A percentile compares a stretch with the other conserved stretches of the same genome.
Conservation (phyloP, 2,888 invertebrate genomes). For the Macrostomum cliftonense region DNA sequence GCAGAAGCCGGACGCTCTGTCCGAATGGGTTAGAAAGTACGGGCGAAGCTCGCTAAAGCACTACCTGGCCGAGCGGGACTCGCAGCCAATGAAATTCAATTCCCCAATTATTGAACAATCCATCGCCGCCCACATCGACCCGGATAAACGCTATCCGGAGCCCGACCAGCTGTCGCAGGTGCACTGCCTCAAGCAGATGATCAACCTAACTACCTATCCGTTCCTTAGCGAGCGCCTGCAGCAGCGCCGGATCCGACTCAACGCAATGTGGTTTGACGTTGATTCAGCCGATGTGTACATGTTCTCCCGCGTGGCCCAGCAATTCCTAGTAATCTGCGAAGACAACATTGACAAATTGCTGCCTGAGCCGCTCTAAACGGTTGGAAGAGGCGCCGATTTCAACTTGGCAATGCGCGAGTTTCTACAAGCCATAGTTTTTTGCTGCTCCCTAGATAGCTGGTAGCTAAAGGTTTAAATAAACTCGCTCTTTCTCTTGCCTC, state of each 20-base stretch:
- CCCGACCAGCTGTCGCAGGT: constrained; percentile 42
- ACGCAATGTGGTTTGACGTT: constrained; percentile 87
- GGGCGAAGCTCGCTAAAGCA: constrained; percentile 39
- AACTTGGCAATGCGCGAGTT: no score
- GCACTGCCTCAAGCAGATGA: constrained; percentile 71
- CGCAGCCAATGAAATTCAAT: constrained; percentile 59
- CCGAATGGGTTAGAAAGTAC: constrained; percentile 77
- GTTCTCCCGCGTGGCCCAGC: constrained; percentile 67
- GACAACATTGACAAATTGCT: constrained; percentile 30
- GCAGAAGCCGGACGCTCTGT: constrained; percentile 62
- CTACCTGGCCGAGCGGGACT: constrained; percentile 38
- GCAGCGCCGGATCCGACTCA: constrained; percentile 62
- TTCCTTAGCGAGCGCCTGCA: constrained; percentile 64
- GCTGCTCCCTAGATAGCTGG: no score
- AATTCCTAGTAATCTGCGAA: constrained; percentile 69
- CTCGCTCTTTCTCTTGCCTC: no score
- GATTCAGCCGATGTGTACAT: constrained; percentile 86
- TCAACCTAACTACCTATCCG: constrained; percentile 76
- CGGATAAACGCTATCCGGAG: constrained; percentile 45
- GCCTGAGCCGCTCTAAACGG: no score
- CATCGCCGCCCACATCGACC: constrained; percentile 81
- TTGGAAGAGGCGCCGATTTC: no score
- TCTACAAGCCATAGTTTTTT: no score
- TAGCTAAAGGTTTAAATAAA: no score
- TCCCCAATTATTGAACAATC: constrained; percentile 61